Evolutionary conservation across 2,113 vertebrate species (phyloP), one percentile per base, ranked within the genome.

Genomic region (Larimichthys polyactis): DNA sequence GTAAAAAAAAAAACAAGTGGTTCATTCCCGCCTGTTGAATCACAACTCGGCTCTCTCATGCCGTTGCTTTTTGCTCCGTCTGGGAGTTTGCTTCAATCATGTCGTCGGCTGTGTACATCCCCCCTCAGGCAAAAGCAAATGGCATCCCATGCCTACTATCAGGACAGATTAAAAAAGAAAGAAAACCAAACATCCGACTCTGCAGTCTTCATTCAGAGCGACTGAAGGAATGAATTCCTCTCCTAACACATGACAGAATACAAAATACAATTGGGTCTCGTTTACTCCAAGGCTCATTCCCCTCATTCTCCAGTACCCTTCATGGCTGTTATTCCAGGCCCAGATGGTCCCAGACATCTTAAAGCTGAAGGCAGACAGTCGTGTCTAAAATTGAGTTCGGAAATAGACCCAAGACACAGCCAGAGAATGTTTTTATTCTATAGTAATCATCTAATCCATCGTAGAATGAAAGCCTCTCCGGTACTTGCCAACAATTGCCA

Each of bases 121-220:
- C 43, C 29, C 82, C 76, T 75, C 66, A 66, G 82, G 86, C 79
- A 71, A 78, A 78, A 85, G 67, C 51, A 75, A 88, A 90, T 84
- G 79, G 55, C 71, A 70, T 20, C 6, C 44, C 60, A 64, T 67
- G 76, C 49, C 70, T 68, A 24, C 67, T 76, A 75, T 75, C 65
- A 84, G 78, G 67, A 69, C 27, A 68, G 49, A 87, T 76, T 54
- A 84, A 89, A 81, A 52, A 83, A 82, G 59, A 80, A n/a, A n/a
- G n/a, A n/a, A n/a, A n/a, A n/a, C 43, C 78, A 87, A 81, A 85
- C 69, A 69, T 78, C 71, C n/a, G 2, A 20, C 29, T 32, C 67
- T 70, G 65, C 63, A 63, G 65, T 74, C 67, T 58, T 77, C 43
- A 79, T 75, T 74, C 46, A 44, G 22, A 49, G 51, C 15, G 43